These are phyloP conservation scores for Phenganax subtilis DNA, from an alignment of 92 coral and sea anemone species.

Conservation along the genomic window DNA sequence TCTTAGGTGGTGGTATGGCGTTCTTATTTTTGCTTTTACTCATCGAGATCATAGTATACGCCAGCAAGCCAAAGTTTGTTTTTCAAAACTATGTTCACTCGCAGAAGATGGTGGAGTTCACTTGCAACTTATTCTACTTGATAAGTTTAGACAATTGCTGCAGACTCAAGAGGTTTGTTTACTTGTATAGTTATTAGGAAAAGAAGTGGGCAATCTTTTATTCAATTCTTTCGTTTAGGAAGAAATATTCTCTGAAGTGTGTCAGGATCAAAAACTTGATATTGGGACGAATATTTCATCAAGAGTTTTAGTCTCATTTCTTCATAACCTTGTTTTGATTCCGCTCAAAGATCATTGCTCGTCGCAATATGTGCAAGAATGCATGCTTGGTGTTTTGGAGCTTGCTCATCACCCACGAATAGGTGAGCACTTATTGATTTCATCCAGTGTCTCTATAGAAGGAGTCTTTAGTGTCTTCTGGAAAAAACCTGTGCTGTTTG, in stretches of 20 bases:
- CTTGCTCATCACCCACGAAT: slow-evolving; percentile 78
- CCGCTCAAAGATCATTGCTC: slow-evolving; percentile 52
- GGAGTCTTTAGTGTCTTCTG: not conserved
- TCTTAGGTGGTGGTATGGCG: slow-evolving; percentile 76
- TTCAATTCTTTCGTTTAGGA: not conserved
- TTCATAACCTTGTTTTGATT: slow-evolving; percentile 51
- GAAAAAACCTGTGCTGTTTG: not conserved
- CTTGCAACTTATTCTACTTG: slow-evolving; percentile 61
- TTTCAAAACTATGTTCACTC: slow-evolving; percentile 55
- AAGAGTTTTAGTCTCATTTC: slow-evolving; percentile 54
- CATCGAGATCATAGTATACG: slow-evolving; percentile 58
- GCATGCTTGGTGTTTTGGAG: slow-evolving; percentile 54
- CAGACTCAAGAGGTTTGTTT: slow-evolving; percentile 63
- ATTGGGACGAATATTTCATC: slow-evolving; percentile 44
- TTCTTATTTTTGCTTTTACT: slow-evolving; percentile 66
- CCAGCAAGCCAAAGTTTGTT: slow-evolving; percentile 55
- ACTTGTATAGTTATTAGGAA: not conserved
- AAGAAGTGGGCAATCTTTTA: not conserved
- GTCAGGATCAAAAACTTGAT: slow-evolving; percentile 33
- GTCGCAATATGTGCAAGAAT: slow-evolving; percentile 41
- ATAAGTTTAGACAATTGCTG: slow-evolving; percentile 66
- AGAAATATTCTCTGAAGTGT: not conserved
- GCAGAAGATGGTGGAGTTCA: slow-evolving; percentile 57
- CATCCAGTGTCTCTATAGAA: not conserved
- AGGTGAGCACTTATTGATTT: slow-evolving; percentile 42